Evolutionary conservation across 2,797 vertebrate species (phyloP), one percentile per base, ranked within the genome.

Genomic region (Coilia nasus): DNA sequence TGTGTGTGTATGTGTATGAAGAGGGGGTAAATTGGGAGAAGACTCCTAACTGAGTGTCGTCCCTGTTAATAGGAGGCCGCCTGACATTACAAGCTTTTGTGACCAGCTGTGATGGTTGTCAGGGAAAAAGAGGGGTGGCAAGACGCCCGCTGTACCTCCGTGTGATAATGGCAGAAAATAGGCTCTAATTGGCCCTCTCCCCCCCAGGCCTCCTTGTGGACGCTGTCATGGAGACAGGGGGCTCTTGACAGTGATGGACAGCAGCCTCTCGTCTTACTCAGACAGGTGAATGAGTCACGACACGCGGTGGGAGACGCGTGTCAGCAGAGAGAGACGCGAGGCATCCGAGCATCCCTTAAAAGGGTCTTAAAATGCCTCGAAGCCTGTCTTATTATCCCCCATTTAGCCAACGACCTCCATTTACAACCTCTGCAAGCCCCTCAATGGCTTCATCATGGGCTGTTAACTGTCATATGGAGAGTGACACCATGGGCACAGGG

Each of bases 11-110:
- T 3, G 46, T 3, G 3, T 47, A 93, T 89, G 85, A 85, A 57
- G 87, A 82, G 85, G 67, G 83, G 81, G 84, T 86, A 91, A 89
- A 93, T 88, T 92, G 93, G 31, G 71, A 44, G 7, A 31, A 71
- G 71, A 78, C 31, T 21, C 6, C 71, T 78, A 78, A 78, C 71
- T 44, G 71, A 44, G 71, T 9, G 90, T 86, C 87, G 88, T 91
- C 93, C 82, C 87, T 88, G 91, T 92, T 95, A 95, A 96, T 96
- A 96, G 96, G 94, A 92, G 93, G 91, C 93, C 88, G 91, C 90
- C 90, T 90, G 89, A 92, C 93, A 94, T 94, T 94, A 89, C 93
- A 91, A 93, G 92, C 90, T 91, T 78, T 91, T 94, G 96, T 94
- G 93, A 90, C 67, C 86, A 83, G 83, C 75, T 89, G 82, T 83